A percentile compares a stretch with the other conserved stretches of the same genome.
Evolutionary conservation across 2,113 vertebrate genomes (phyloP).

Genomic region (Oreochromis tanganicae): DNA sequence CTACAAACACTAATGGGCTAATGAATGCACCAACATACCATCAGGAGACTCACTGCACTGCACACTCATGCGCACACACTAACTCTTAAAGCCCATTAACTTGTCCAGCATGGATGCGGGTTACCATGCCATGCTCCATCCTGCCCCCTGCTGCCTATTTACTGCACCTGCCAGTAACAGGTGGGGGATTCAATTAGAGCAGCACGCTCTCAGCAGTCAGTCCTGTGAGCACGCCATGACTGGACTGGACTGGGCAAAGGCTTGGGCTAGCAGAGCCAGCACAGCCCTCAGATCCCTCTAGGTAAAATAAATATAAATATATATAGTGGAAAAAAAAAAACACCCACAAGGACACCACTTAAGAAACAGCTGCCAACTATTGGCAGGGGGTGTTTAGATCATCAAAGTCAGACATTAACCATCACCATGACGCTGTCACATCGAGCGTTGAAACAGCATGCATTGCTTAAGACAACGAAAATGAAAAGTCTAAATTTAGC

Average conservation of each 20-base stretch:
- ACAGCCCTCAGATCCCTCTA: conserved; percentile 24
- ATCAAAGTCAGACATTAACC: conserved; percentile 56
- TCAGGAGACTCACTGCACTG: conserved; percentile 17
- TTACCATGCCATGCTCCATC: conserved; percentile 43
- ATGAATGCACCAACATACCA: conserved; percentile 23
- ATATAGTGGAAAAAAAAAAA: neutral
- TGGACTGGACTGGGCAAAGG: conserved; percentile 37
- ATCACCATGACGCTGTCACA: conserved; percentile 53
- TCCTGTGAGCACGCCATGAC: conserved; percentile 47
- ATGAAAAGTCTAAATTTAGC: conserved; percentile 61
- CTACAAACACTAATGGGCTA: conserved; percentile 11
- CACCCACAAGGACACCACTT: conserved; percentile 12
- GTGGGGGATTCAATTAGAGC: conserved; percentile 77
- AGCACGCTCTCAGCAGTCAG: conserved; percentile 67
- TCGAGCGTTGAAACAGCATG: conserved; percentile 43
- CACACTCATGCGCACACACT: conserved; percentile 20
- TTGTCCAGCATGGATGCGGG: conserved; percentile 38
- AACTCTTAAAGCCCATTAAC: conserved; percentile 50
- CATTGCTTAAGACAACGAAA: conserved; percentile 33
- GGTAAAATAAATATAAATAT: neutral
- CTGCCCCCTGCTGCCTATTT: conserved; percentile 70
- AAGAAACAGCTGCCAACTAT: conserved; percentile 49
- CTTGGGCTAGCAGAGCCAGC: conserved; percentile 28
- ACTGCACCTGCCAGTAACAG: conserved; percentile 71
- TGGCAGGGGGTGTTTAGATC: conserved; percentile 60